A percentile compares a stretch with the other conserved stretches of the same genome.
These are phyloP conservation scores for Rhynchophorus ferrugineus DNA, from an alignment of 1,140 invertebrate species.

Conservation along the genomic window DNA sequence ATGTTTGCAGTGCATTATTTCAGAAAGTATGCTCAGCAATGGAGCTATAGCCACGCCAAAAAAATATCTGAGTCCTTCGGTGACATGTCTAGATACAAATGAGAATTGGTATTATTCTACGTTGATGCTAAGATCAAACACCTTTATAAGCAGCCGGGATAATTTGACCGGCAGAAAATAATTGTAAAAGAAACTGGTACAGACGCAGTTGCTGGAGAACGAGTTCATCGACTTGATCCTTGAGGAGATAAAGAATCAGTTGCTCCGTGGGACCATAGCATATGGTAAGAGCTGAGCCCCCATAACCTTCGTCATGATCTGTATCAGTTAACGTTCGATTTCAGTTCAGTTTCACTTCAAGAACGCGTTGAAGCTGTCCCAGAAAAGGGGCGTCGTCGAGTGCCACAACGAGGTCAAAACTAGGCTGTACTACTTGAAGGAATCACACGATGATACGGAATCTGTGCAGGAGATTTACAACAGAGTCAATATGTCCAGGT, in stretches of 20 bases:
- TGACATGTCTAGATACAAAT: too few relatives aligned
- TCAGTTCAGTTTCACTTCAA: too few relatives aligned
- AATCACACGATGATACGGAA: conserved; percentile 36
- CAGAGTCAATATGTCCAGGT: conserved; percentile 24
- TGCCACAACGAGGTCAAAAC: conserved; percentile 53
- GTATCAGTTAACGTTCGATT: too few relatives aligned
- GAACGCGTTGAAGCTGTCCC: conserved; percentile 70
- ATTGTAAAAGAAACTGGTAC: conserved; percentile 51
- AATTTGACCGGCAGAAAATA: too few relatives aligned
- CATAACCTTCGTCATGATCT: too few relatives aligned
- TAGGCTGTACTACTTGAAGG: conserved; percentile 49
- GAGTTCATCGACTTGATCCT: conserved; percentile 54
- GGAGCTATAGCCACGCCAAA: too few relatives aligned
- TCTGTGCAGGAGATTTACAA: conserved; percentile 27
- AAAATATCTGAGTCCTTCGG: too few relatives aligned
- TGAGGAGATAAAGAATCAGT: conserved; percentile 52
- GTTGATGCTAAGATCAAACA: too few relatives aligned
- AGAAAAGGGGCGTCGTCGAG: conserved; percentile 70
- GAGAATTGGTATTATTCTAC: too few relatives aligned
- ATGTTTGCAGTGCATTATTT: too few relatives aligned
- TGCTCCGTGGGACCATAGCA: conserved; percentile 51
- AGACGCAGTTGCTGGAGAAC: conserved; percentile 53
- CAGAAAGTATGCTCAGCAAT: too few relatives aligned
- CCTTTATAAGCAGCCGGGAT: too few relatives aligned
- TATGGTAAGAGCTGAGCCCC: conserved; percentile 62